Evolutionary conservation across 2,797 vertebrate genomes (phyloP).

Genomic region (Silurus aristotelis): DNA sequence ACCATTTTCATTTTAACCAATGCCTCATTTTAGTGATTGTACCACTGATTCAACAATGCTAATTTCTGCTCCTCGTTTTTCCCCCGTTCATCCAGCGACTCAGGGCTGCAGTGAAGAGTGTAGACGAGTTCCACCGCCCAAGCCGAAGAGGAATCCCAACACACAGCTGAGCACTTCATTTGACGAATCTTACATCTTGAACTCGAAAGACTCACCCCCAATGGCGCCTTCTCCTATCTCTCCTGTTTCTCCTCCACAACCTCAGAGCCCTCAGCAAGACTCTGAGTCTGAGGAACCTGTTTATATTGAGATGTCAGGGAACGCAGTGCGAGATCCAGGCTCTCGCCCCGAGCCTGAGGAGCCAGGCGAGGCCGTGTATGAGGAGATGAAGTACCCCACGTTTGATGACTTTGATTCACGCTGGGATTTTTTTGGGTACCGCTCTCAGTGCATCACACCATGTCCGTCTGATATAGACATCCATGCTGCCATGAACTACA

Average conservation of each 20-base stretch:
- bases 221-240: conserved; percentile 73
- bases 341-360: conserved; percentile 87
- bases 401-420: conserved; percentile 89
- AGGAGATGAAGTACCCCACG: conserved; percentile 97
- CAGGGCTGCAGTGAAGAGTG: conserved; percentile 97
- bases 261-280: conserved; percentile 82
- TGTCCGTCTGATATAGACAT: conserved; percentile 89
- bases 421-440: conserved; percentile 85
- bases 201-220: conserved; percentile 70
- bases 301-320: conserved; percentile 99
- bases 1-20: not conserved
- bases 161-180: conserved; percentile 97
- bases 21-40: conserved; percentile 40
- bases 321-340: conserved; percentile 81
- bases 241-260: conserved; percentile 68
- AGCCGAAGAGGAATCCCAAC: conserved; percentile 96
- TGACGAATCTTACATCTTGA: conserved; percentile 92
- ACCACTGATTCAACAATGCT: not conserved
- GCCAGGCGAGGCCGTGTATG: conserved; percentile 94
- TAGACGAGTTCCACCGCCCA: conserved; percentile 95
- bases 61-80: not conserved
- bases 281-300: conserved; percentile 91
- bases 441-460: conserved; percentile 92
- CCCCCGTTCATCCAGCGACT: conserved; percentile 68
- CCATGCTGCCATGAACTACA: conserved; percentile 75